Conservation (phyloP, 2,113 vertebrate genomes). For the Pongo abelii region DNA sequence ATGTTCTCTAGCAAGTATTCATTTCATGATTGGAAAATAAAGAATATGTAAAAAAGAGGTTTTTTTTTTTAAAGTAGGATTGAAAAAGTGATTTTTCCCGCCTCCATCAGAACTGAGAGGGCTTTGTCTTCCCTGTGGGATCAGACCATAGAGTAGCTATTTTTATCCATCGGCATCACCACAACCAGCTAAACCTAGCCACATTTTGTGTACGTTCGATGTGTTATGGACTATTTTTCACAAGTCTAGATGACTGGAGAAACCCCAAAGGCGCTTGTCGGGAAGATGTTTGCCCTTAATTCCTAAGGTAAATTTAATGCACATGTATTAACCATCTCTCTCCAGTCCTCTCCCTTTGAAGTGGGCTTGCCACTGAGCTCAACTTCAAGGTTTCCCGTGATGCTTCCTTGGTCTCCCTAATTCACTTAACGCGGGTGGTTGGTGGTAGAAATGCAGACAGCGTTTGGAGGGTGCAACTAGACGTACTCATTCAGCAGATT, state of each 20-base stretch:
- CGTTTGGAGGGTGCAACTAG: neutral
- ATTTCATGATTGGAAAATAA: slow-evolving; percentile 28
- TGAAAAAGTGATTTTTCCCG: neutral
- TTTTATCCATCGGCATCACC: slow-evolving; percentile 41
- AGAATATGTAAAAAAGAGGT: neutral
- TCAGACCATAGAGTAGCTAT: neutral
- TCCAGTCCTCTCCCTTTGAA: slow-evolving; percentile 54
- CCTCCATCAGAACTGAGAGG: slow-evolving; percentile 30
- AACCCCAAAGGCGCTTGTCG: slow-evolving; percentile 44
- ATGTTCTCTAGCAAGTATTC: neutral
- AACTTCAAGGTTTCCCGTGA: slow-evolving; percentile 18
- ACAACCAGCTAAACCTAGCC: neutral
- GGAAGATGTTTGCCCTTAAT: slow-evolving; percentile 45
- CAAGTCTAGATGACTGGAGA: slow-evolving; percentile 20
- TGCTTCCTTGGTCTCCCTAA: slow-evolving; percentile 17
- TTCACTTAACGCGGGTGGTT: slow-evolving; percentile 14
- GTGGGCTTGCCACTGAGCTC: slow-evolving; percentile 47
- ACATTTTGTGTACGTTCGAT: neutral
- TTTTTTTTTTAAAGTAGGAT: neutral
- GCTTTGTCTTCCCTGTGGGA: slow-evolving; percentile 39
- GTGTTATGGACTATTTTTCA: slow-evolving; percentile 25
- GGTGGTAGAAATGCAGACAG: slow-evolving; percentile 31
- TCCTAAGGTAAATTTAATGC: slow-evolving; percentile 69
- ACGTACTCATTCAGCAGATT: slow-evolving; percentile 52
- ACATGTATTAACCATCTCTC: slow-evolving; percentile 33